Conservation (phyloP, 2,797 vertebrate genomes). For the Petrocephalus sullivani region DNA sequence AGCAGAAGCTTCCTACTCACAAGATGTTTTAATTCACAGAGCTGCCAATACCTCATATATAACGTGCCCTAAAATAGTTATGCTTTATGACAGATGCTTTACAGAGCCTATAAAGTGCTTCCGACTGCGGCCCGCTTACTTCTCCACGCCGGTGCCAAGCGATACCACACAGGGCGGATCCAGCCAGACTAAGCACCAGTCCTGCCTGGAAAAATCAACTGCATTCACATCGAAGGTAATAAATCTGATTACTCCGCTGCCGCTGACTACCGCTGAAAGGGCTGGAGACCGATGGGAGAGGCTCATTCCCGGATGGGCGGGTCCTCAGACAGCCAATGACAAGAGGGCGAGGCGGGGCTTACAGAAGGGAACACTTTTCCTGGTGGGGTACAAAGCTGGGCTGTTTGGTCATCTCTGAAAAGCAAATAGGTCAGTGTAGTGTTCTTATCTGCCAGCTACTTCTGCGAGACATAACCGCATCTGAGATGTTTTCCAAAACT, state of each 20-base stretch:
- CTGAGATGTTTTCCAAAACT: background rate
- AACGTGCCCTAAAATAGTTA: conserved; percentile 8
- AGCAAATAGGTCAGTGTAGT: background rate
- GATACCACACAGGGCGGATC: background rate
- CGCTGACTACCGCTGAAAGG: background rate
- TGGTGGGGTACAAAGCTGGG: background rate
- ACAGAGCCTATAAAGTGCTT: background rate
- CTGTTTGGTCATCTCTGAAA: background rate
- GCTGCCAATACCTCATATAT: background rate
- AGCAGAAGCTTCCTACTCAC: background rate
- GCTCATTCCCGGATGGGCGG: background rate
- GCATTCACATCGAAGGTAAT: conserved; percentile 37
- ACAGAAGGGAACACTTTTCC: background rate
- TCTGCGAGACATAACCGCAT: background rate
- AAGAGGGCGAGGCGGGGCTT: background rate
- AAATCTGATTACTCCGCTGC: background rate
- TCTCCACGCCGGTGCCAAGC: conserved; percentile 10
- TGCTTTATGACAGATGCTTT: background rate
- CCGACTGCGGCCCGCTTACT: conserved; percentile 16
- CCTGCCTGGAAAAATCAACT: conserved; percentile 49
- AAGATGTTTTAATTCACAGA: background rate
- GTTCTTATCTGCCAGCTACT: background rate
- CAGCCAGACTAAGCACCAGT: conserved; percentile 53
- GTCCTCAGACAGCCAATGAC: background rate
- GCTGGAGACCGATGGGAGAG: background rate